Evolutionary conservation across 92 coral and sea anemone genomes (phyloP).

Genomic region (Umimayanthus kanabou): DNA sequence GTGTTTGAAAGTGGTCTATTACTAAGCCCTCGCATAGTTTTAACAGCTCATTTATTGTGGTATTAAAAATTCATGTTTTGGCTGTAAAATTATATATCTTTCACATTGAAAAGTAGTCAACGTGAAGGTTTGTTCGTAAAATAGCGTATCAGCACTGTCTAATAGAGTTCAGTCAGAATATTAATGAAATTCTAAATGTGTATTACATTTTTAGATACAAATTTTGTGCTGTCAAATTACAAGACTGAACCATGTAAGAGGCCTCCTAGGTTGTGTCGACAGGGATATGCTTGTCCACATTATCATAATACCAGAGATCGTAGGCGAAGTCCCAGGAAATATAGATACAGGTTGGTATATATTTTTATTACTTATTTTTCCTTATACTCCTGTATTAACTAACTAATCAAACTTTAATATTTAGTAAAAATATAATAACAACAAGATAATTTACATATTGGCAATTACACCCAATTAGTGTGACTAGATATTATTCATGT

Average conservation of each 20-base stretch:
- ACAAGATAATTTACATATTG: too few relatives aligned
- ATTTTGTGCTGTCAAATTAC: slow-evolving; percentile 94
- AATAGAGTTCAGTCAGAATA: background rate
- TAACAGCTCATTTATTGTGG: slow-evolving; percentile 32
- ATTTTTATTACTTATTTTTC: too few relatives aligned
- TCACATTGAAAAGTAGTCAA: background rate
- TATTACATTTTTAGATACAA: slow-evolving; percentile 72
- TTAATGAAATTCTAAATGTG: background rate
- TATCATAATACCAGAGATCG: slow-evolving; percentile 98
- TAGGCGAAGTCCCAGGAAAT: slow-evolving; percentile 96
- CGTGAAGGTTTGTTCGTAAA: background rate
- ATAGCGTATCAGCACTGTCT: background rate
- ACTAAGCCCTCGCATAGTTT: background rate
- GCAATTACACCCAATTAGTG: background rate
- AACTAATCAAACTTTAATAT: background rate
- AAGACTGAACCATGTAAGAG: slow-evolving; percentile 99
- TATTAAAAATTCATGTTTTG: slow-evolving; percentile 35
- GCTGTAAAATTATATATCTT: background rate
- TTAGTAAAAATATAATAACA: background rate
- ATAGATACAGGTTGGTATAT: slow-evolving; percentile 85
- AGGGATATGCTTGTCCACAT: slow-evolving; percentile 99
- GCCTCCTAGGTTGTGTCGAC: slow-evolving; percentile 97
- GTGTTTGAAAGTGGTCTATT: slow-evolving; percentile 13
- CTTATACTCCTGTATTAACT: background rate
- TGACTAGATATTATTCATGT: background rate